Evolutionary conservation across 1,140 invertebrate genomes (phyloP).

Genomic region (Latrodectus geometricus): DNA sequence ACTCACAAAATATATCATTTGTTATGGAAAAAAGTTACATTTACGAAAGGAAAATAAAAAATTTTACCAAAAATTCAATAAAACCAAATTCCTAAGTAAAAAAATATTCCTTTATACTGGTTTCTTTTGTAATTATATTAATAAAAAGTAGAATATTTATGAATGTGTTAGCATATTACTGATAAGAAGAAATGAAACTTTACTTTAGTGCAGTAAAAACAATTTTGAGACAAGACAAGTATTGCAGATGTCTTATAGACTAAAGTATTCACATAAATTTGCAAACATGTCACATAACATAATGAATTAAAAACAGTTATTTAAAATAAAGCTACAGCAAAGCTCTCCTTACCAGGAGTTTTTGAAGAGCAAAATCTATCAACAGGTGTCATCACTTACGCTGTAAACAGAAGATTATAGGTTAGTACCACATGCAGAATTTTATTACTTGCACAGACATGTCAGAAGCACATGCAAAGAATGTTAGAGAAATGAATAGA

Average conservation of each 20-base stretch:
- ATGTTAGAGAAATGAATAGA: not conserved
- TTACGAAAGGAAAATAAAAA: no score
- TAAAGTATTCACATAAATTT: not conserved
- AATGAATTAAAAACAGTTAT: not conserved
- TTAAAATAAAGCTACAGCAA: not conserved
- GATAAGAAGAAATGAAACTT: no score
- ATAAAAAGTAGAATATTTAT: no score
- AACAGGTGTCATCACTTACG: constrained; percentile 44
- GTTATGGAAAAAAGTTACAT: no score
- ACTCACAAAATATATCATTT: no score
- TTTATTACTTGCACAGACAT: not conserved
- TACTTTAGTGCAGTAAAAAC: no score
- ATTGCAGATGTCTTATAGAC: not conserved
- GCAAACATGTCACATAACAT: not conserved
- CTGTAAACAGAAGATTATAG: constrained; percentile 36
- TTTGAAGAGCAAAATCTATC: constrained; percentile 14
- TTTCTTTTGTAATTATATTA: no score
- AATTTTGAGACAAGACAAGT: no score
- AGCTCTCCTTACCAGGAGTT: constrained; percentile 51
- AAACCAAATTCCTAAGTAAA: no score
- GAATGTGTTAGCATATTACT: no score
- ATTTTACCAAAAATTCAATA: no score
- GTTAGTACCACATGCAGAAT: constrained; percentile 42
- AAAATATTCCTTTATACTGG: no score
- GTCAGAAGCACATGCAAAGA: not conserved